Evolutionary conservation across 2,113 vertebrate genomes (phyloP).

Genomic region (Clarias magur): DNA sequence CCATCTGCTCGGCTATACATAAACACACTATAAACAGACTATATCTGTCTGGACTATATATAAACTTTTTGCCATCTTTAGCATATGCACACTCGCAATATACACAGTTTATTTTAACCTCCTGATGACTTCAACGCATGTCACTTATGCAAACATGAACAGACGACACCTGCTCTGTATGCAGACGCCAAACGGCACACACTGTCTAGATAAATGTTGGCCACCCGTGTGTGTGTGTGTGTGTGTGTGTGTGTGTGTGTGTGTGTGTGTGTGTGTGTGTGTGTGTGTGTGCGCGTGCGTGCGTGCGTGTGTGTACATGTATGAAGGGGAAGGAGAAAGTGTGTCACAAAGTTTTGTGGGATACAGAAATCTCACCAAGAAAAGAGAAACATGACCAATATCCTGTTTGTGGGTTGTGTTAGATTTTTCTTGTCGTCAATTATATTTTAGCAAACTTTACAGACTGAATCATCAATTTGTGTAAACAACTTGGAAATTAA

Average conservation of each 20-base stretch:
- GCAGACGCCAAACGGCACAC: background rate
- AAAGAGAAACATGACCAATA: background rate
- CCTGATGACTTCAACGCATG: conserved; percentile 57
- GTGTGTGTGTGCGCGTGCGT: background rate
- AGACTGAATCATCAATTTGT: background rate
- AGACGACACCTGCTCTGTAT: conserved; percentile 50
- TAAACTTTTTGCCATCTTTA: conserved; percentile 53
- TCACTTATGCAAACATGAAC: conserved; percentile 57
- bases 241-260: conserved; percentile 25
- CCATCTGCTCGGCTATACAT: conserved; percentile 56
- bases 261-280: conserved; percentile 27
- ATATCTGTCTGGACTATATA: conserved; percentile 39
- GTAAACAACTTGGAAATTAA: background rate
- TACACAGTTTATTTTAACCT: conserved; percentile 61
- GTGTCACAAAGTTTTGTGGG: background rate
- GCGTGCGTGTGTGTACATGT: conserved; percentile 10
- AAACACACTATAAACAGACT: background rate
- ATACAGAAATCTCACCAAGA: background rate
- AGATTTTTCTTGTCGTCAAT: background rate
- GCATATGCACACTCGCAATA: conserved; percentile 31
- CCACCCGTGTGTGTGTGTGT: conserved; percentile 30
- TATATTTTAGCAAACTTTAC: background rate
- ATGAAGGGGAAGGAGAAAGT: background rate
- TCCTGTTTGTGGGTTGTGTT: background rate
- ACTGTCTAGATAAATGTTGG: conserved; percentile 5